Evolutionary conservation across 1,140 invertebrate genomes (phyloP).

Genomic region (Cardiocondyla obscurior): DNA sequence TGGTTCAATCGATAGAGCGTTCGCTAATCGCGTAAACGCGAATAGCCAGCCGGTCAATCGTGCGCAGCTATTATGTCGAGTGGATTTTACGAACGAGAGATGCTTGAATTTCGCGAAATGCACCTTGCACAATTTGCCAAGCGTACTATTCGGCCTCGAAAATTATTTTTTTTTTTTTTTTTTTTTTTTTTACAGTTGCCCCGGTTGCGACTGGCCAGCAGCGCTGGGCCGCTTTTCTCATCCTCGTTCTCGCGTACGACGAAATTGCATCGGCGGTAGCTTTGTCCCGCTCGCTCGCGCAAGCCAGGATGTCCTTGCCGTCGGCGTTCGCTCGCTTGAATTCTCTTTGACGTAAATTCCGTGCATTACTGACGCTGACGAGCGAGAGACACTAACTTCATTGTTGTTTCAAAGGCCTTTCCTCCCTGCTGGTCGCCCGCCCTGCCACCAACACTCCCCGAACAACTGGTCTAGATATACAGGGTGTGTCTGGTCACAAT

Average conservation of each 20-base stretch:
- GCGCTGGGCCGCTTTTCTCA: conserved; percentile 19
- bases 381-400: conserved; percentile 81
- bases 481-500: conserved; percentile 34
- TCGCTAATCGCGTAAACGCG: conserved; percentile 18
- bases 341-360: conserved; percentile 81
- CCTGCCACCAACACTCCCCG: conserved; percentile 44
- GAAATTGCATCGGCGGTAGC: conserved; percentile 56
- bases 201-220: background rate
- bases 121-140: conserved; percentile 26
- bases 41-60: background rate
- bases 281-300: conserved; percentile 33
- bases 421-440: conserved; percentile 51
- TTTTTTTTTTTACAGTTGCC: conserved; percentile 13
- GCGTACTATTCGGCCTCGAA: conserved; percentile 15
- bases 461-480: conserved; percentile 70
- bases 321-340: conserved; percentile 63
- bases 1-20: conserved; percentile 23
- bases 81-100: conserved; percentile 32
- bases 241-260: background rate
- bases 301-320: conserved; percentile 51
- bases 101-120: conserved; percentile 25
- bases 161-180: conserved; percentile 7
- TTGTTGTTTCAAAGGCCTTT: conserved; percentile 81
- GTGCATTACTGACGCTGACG: conserved; percentile 80
- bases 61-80: background rate